These are phyloP conservation scores for Pocota personata DNA, from an alignment of 2,888 invertebrate species.

Conservation along the genomic window DNA sequence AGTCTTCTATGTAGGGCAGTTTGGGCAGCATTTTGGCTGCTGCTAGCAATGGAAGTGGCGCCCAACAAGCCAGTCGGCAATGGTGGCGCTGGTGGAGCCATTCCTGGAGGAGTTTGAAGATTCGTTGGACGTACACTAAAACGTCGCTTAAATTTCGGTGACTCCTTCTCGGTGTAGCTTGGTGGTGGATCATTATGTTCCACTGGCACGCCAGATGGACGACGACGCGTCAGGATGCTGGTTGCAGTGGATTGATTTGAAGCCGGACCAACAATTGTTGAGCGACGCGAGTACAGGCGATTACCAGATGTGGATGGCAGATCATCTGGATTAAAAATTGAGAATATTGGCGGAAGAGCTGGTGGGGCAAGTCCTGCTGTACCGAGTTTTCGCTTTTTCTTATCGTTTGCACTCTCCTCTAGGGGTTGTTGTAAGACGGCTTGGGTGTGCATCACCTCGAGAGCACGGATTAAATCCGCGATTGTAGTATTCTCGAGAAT, in stretches of 20 bases:
- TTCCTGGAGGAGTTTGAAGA: constrained; percentile 81
- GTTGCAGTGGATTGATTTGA: constrained; percentile 34
- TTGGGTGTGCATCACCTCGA: constrained; percentile 87
- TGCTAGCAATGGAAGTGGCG: constrained; percentile 60
- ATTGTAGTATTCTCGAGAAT: constrained; percentile 92
- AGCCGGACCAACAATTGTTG: constrained; percentile 79
- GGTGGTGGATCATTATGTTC: constrained; percentile 79
- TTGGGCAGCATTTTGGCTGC: constrained; percentile 74
- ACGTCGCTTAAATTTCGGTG: constrained; percentile 80
- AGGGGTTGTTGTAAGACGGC: constrained; percentile 79
- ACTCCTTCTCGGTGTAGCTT: constrained; percentile 78
- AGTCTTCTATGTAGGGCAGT: constrained; percentile 80
- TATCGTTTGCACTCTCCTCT: constrained; percentile 20
- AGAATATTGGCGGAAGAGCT: constrained; percentile 83
- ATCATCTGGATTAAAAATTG: constrained; percentile 82
- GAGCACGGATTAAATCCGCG: constrained; percentile 90
- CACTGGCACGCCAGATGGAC: constrained; percentile 77
- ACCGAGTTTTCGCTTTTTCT: constrained; percentile 83
- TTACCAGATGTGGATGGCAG: constrained; percentile 77
- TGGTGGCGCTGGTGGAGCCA: constrained; percentile 79
- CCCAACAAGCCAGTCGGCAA: constrained; percentile 65
- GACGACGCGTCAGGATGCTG: constrained; percentile 75
- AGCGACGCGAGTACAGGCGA: constrained; percentile 79
- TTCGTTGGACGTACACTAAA: constrained; percentile 82
- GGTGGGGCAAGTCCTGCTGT: constrained; percentile 83